A percentile compares a stretch with the other conserved stretches of the same genome.
These are phyloP conservation scores for Mormoops blainvillei DNA, from an alignment of 2,113 vertebrate species.

Conservation along the genomic window DNA sequence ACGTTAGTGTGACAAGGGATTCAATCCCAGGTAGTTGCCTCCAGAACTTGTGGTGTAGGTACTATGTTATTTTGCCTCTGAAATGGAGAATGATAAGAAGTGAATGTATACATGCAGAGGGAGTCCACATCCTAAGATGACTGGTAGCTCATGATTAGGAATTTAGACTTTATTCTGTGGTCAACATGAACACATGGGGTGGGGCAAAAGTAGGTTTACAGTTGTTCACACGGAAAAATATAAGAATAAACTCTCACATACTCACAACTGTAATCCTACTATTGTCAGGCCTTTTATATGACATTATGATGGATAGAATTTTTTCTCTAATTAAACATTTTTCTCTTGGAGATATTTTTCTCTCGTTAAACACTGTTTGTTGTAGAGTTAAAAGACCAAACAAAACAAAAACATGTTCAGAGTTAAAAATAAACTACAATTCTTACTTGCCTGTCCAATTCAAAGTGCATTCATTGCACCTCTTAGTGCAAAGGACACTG, in stretches of 20 bases:
- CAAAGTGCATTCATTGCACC: not conserved
- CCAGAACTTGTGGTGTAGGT: not conserved
- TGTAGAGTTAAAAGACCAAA: not conserved
- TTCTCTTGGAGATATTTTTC: not conserved
- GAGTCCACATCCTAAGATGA: not conserved
- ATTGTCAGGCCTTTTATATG: not conserved
- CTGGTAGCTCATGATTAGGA: not conserved
- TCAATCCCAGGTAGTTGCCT: not conserved
- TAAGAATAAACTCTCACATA: not conserved
- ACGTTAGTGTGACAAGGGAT: not conserved
- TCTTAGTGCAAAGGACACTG: not conserved
- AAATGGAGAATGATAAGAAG: not conserved
- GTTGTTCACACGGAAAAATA: not conserved
- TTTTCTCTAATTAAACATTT: not conserved
- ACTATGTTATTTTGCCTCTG: not conserved
- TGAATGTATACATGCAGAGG: not conserved
- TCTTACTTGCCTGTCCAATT: not conserved
- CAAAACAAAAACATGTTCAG: not conserved
- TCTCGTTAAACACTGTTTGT: not conserved
- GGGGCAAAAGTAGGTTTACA: not conserved
- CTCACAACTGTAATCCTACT: not conserved
- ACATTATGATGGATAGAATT: not conserved
- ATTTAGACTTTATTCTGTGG: not conserved
- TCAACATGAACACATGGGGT: not conserved
- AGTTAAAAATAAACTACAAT: not conserved